Conservation (phyloP, 2,888 invertebrate genomes). For the Mimachlamys varia region DNA sequence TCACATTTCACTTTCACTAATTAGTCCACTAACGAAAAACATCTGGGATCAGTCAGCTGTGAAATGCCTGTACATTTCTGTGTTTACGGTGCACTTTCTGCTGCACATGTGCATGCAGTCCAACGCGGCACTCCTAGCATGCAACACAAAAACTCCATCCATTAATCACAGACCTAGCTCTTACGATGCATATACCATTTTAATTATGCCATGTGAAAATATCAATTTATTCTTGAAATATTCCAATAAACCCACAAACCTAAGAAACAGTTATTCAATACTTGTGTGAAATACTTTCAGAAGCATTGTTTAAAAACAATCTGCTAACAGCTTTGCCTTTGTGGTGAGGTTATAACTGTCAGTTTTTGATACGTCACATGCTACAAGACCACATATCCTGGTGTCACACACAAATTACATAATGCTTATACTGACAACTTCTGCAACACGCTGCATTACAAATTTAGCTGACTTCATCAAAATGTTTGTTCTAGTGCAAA, state of each 20-base stretch:
- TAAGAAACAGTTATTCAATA: background rate
- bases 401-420: background rate
- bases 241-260: background rate
- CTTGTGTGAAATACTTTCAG: background rate
- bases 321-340: background rate
- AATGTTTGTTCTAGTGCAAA: background rate
- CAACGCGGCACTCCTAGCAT: background rate
- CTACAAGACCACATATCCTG: background rate
- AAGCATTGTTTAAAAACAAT: background rate
- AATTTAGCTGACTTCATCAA: conserved; percentile 25
- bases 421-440: background rate
- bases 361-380: background rate
- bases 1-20: background rate
- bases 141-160: background rate
- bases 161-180: background rate
- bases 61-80: background rate
- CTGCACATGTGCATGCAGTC: conserved; percentile 5
- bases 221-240: too few relatives aligned
- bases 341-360: background rate
- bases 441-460: background rate
- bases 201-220: too few relatives aligned
- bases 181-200: background rate
- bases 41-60: background rate
- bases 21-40: background rate
- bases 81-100: background rate